Conservation (phyloP, 2,797 vertebrate species). For the Saguinus oedipus region DNA sequence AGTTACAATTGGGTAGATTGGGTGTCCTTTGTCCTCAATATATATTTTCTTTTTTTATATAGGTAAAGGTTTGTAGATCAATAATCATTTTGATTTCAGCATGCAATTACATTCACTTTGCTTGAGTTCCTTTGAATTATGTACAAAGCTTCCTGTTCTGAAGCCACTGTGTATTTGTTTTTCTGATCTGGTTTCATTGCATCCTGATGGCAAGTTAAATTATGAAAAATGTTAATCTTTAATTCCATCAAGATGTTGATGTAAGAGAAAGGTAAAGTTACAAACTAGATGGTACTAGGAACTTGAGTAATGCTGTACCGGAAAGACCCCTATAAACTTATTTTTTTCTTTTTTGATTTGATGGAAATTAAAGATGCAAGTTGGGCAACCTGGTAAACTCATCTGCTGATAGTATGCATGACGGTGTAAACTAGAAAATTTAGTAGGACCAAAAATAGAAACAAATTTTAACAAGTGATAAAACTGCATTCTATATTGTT, state of each 20-base stretch:
- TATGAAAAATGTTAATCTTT: constrained; percentile 30
- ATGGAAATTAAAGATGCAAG: not conserved
- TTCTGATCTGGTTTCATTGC: constrained; percentile 39
- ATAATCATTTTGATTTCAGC: constrained; percentile 54
- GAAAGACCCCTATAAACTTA: not conserved
- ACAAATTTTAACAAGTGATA: not conserved
- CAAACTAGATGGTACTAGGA: not conserved
- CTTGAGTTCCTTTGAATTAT: constrained; percentile 59
- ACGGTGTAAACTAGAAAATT: not conserved
- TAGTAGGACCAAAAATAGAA: not conserved
- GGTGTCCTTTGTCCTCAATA: not conserved
- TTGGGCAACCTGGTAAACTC: not conserved
- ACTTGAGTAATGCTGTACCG: not conserved
- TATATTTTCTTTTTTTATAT: constrained; percentile 8
- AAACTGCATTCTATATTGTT: not conserved
- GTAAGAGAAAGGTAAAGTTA: constrained; percentile 52
- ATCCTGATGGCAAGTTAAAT: constrained; percentile 33
- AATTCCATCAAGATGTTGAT: constrained; percentile 61
- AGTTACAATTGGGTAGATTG: not conserved
- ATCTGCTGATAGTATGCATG: not conserved
- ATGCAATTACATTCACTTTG: constrained; percentile 58
- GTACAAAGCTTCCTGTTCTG: constrained; percentile 23
- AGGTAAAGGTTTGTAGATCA: constrained; percentile 53
- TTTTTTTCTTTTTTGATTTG: not conserved
- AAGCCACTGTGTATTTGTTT: constrained; percentile 22